Percentiles rank a stretch among this genome's conserved stretches.
These are phyloP conservation scores for Trilocha varians DNA, from an alignment of 2,888 invertebrate species.

Conservation along the genomic window DNA sequence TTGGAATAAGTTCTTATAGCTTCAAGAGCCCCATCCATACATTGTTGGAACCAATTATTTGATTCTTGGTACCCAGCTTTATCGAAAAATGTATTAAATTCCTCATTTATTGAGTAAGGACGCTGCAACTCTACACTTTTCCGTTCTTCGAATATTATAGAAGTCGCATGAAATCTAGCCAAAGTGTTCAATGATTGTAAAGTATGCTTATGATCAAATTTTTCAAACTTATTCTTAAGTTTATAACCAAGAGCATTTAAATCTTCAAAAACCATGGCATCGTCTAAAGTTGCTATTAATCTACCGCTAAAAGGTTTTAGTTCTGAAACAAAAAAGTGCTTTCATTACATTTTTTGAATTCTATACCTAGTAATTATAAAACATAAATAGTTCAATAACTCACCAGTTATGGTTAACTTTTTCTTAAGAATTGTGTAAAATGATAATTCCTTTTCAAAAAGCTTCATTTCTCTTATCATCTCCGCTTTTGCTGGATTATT, in stretches of 20 bases:
- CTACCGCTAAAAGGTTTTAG: slow-evolving; percentile 47
- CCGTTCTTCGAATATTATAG: slow-evolving; percentile 64
- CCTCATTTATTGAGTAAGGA: slow-evolving; percentile 36
- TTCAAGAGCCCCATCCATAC: slow-evolving; percentile 46
- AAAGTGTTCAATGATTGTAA: slow-evolving; percentile 54
- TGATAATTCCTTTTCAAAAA: slow-evolving; percentile 45
- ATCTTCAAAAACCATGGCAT: slow-evolving; percentile 58
- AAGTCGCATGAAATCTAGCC: slow-evolving; percentile 66
- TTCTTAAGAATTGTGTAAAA: slow-evolving; percentile 46
- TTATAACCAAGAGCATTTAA: slow-evolving; percentile 40
- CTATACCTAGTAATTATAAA: background rate
- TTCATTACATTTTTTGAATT: background rate
- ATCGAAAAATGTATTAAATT: slow-evolving; percentile 30
- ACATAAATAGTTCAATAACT: slow-evolving; percentile 7
- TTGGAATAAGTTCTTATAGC: slow-evolving; percentile 43
- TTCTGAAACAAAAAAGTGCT: slow-evolving; percentile 25
- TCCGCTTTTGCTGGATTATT: slow-evolving; percentile 50
- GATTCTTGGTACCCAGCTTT: slow-evolving; percentile 36
- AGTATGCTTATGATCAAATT: slow-evolving; percentile 62
- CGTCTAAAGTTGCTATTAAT: slow-evolving; percentile 32
- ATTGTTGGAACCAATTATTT: slow-evolving; percentile 47
- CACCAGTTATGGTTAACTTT: slow-evolving; percentile 39
- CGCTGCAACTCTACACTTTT: slow-evolving; percentile 33
- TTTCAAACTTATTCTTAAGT: slow-evolving; percentile 38
- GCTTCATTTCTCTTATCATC: slow-evolving; percentile 44